phyloP scores from a whole-genome alignment of 2,113 vertebrate genomes.

The Ia io region DNA sequence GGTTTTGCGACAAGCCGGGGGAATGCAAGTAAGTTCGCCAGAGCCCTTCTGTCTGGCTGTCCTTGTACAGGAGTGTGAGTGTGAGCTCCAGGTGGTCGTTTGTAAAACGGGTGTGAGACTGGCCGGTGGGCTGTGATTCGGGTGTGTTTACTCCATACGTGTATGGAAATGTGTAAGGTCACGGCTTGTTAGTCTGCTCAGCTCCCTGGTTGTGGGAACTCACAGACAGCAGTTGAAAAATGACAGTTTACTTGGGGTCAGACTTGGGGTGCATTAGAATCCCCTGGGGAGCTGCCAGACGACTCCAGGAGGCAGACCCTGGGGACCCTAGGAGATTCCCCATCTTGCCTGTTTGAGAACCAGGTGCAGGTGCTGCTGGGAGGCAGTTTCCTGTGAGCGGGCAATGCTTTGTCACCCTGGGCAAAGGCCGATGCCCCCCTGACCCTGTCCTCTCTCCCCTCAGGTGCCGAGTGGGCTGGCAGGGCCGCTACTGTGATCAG shows the following conservation, averaged over 20 bases:
- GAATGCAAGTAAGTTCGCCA: slow-evolving; percentile 98
- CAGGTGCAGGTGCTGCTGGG: no score
- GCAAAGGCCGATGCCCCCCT: fast-evolving
- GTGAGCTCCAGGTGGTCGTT: background rate
- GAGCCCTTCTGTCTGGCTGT: background rate
- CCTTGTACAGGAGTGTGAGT: background rate
- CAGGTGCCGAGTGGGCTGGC: slow-evolving; percentile 98
- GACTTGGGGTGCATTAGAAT: no score
- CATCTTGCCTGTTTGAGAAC: background rate
- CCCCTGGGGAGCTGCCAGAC: no score
- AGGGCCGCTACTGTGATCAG: slow-evolving; percentile 96
- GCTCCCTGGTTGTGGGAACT: background rate
- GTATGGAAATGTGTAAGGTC: background rate
- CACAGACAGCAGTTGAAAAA: background rate
- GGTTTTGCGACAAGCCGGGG: slow-evolving; percentile 96
- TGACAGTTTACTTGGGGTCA: background rate
- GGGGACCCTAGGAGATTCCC: fast-evolving
- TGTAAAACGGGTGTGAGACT: background rate
- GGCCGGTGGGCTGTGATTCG: slow-evolving; percentile 2
- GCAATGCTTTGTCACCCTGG: background rate
- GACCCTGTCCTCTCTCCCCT: slow-evolving; percentile 15
- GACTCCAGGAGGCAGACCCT: background rate
- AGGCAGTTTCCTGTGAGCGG: fast-evolving
- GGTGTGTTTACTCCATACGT: slow-evolving; percentile 32
- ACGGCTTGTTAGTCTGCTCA: background rate